phyloP scores from a whole-genome alignment of 2,113 vertebrate genomes.

The Corythornis madagascariensis region DNA sequence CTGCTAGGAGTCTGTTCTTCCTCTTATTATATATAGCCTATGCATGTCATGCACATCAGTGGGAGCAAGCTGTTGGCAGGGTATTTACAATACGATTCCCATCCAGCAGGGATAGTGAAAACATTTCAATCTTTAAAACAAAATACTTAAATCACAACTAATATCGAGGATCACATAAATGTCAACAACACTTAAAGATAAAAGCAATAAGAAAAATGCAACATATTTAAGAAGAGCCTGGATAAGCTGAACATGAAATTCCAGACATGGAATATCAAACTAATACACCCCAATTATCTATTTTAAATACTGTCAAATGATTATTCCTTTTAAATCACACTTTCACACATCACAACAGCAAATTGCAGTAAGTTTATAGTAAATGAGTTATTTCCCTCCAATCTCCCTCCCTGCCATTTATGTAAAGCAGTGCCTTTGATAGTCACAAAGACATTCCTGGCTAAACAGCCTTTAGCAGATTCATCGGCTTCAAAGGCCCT shows the following conservation, averaged over 20 bases:
- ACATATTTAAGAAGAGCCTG: background rate
- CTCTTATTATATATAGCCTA: background rate
- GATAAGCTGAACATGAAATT: background rate
- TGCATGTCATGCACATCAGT: background rate
- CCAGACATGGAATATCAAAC: conserved; percentile 36
- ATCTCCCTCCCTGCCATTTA: conserved; percentile 50
- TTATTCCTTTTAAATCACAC: conserved; percentile 70
- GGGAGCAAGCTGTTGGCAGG: conserved; percentile 20
- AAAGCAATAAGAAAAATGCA: background rate
- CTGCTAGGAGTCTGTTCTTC: background rate
- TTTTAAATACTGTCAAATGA: conserved; percentile 65
- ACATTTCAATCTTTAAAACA: conserved; percentile 28
- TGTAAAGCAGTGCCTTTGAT: conserved; percentile 46
- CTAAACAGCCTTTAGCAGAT: conserved; percentile 56
- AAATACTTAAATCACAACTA: background rate
- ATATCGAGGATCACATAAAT: conserved; percentile 3
- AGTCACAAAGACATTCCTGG: conserved; percentile 51
- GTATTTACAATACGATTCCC: conserved; percentile 9
- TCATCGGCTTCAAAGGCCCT: conserved; percentile 69
- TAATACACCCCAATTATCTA: conserved; percentile 66
- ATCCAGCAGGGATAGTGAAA: conserved; percentile 8
- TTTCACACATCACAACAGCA: conserved; percentile 66
- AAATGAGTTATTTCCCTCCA: conserved; percentile 38
- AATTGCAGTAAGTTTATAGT: conserved; percentile 61
- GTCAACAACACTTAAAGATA: conserved; percentile 30